These are phyloP conservation scores for Calypte anna DNA, from an alignment of 2,113 vertebrate species.

Conservation along the genomic window DNA sequence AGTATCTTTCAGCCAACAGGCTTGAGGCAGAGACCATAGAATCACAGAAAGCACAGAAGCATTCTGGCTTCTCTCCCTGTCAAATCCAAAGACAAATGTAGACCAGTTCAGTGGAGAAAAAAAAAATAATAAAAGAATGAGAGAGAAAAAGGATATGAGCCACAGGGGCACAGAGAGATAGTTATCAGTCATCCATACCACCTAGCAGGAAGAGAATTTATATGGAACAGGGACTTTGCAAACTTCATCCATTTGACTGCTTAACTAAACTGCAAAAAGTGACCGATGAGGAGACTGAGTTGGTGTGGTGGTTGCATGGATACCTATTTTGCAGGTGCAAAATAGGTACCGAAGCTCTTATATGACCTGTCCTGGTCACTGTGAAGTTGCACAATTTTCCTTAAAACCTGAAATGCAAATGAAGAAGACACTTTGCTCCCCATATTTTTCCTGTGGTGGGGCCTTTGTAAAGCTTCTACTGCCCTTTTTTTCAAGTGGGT, in stretches of 20 bases:
- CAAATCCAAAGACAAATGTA: background rate
- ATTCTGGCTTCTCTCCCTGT: background rate
- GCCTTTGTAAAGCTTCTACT: background rate
- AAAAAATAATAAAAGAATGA: too few species aligned
- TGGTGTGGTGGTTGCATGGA: background rate
- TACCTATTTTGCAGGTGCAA: fast-evolving
- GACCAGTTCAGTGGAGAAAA: background rate
- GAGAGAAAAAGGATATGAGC: background rate
- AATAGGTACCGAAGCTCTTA: background rate
- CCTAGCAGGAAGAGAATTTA: background rate
- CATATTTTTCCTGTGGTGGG: background rate
- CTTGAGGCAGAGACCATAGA: background rate
- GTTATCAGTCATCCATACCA: background rate
- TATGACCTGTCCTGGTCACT: background rate
- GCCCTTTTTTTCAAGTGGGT: background rate
- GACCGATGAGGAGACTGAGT: background rate
- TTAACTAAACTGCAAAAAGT: background rate
- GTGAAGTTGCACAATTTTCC: background rate
- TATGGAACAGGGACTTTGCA: background rate
- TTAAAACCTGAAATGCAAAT: background rate
- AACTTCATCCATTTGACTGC: background rate
- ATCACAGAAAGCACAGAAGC: background rate
- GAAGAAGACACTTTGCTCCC: background rate
- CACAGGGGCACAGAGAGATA: background rate
- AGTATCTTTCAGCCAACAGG: background rate